Conservation (phyloP, 2,113 vertebrate genomes). For the Oreotrochilus melanogaster region DNA sequence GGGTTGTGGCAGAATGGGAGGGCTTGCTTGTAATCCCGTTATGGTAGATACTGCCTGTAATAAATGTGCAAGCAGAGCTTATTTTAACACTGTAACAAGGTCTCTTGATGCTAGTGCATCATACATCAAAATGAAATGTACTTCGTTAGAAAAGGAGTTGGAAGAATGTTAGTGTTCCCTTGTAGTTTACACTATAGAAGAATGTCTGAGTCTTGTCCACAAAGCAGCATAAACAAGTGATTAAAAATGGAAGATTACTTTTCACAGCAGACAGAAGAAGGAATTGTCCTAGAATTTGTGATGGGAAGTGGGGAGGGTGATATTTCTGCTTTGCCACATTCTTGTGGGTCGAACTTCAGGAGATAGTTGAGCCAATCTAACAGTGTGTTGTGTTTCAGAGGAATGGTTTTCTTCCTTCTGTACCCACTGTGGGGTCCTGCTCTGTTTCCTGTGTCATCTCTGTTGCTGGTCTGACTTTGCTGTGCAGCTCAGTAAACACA, state of each 20-base stretch:
- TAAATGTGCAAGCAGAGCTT: fast-evolving
- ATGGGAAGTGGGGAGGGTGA: not conserved
- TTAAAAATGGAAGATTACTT: not conserved
- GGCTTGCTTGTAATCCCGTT: fast-evolving
- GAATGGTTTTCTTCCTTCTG: not conserved
- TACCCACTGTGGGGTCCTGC: not conserved
- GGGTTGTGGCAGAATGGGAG: not conserved
- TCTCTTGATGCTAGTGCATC: fast-evolving
- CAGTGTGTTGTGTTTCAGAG: not conserved
- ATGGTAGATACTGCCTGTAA: not conserved
- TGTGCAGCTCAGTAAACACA: not conserved
- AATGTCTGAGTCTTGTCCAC: not conserved
- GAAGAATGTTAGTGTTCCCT: not conserved
- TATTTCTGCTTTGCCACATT: not conserved
- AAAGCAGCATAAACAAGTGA: not conserved
- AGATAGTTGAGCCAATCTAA: not conserved
- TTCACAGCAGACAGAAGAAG: not conserved
- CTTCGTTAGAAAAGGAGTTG: not conserved
- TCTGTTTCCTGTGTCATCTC: not conserved
- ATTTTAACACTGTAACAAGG: fast-evolving
- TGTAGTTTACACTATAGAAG: not conserved
- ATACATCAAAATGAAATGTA: not conserved
- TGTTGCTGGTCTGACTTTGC: not conserved
- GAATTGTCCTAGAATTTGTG: not conserved
- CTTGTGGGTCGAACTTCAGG: not conserved